Base-by-base conservation (phyloP, 1,140 invertebrate genomes). In the Neoseiulus cucumeris region DNA sequence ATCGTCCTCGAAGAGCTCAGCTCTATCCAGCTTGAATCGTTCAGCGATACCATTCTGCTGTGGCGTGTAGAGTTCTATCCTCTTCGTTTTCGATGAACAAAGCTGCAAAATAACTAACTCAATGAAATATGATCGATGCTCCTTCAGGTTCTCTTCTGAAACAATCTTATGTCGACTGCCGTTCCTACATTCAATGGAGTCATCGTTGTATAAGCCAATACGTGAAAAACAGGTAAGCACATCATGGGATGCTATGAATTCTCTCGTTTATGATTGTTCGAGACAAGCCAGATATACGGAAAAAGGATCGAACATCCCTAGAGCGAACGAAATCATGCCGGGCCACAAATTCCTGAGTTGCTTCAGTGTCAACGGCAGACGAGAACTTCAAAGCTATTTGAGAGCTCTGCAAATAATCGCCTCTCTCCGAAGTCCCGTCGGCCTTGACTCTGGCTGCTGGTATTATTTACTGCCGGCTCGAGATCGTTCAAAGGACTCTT, bases 171-270 rank as follows among this genome's bases (percentile, higher is more conserved):
- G 67, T 73, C n/a, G 72, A 73, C 42, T 67, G 69, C 9, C 66
- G 73, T 28, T 64, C 67, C 18, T 71, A 73, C 44, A 44, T 72
- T 33, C 65, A 70, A 41, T 75, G 73, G 73, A 69, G 68, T 25
- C 69, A 73, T 67, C 45, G 51, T 59, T 59, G 51, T 9, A 59
- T 59, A 25, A 59, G 51, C 22, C 51, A 69, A 22, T 74, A 71
- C 55, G 64, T 72, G 25, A 59, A 59, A 59, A 59, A 59, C 33
- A 59, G 51, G 51, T 59, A 25, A 17, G 51, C 22, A 9, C 22
- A 2, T 20, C 51, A 20, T 33, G 51, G 33, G n/a, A n/a, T n/a
- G n/a, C n/a, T n/a, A n/a, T n/a, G n/a, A n/a, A 39, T 39, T 39
- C 33, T 39, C 33, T 39, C 33, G 33, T n/a, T n/a, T n/a, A n/a